Evolutionary conservation across 2,888 invertebrate species (phyloP), one percentile per base, ranked within the genome.

Genomic region (Minunthozetes semirufus): DNA sequence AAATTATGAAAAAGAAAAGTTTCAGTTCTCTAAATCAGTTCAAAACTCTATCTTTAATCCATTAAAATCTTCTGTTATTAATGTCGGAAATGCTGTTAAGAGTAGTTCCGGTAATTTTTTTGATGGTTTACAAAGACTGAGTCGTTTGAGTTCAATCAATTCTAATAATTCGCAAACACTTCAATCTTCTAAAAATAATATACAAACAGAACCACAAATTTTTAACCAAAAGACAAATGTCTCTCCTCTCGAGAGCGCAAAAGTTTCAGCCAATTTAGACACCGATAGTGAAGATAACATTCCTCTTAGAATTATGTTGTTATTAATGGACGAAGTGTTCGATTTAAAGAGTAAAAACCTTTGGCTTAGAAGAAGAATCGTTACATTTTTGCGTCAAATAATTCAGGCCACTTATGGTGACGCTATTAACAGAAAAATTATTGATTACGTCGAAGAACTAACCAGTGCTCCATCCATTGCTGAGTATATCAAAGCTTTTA

Each of bases 401-500:
- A 87, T 92, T 71, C 87, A 90, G 78, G 89, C 90, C 22, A 89
- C 91, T 85, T 89, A 91, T 81, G 92, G 92, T 25, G 90, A 91
- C 81, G 89, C 90, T 78, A 90, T 92, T 53, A 93, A 92, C 83
- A 85, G 93, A 80, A 88, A 92, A 82, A 94, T 95, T 77, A 86
- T 94, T 72, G 94, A 94, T 80, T 89, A 92, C 80, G 93, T 95
- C 1, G 90, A 92, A 29, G 88, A 89, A 77, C 84, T 93, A 80
- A 94, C 94, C 0, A 92, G 93, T 78, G 92, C 94, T 0, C 89
- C 90, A 78, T 92, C 92, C 81, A 90, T 95, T 63, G 92, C 93
- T 0, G 90, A 90, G 80, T 94, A 94, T 83, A 86, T 95, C 76
- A 89, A 89, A 82, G 86, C 89, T 38, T 90, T 94, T 81, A 92